phyloP scores from a whole-genome alignment of 2,888 invertebrate genomes.

The Coecobrya sp. region DNA sequence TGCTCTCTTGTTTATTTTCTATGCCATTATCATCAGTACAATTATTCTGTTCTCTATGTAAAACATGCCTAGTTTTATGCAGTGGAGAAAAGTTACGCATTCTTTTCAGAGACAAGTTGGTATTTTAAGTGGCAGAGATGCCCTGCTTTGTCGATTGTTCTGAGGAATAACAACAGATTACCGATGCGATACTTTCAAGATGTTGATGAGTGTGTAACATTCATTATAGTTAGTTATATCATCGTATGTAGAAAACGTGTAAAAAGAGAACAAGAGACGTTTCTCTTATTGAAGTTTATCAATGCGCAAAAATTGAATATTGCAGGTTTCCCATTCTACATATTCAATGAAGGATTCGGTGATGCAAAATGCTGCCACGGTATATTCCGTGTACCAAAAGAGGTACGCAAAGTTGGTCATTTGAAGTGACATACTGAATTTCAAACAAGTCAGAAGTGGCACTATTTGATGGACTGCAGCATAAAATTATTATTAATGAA shows the following conservation, averaged over 20 bases:
- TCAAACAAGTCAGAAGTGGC: too few relatives aligned
- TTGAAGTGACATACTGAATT: too few relatives aligned
- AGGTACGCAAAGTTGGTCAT: too few relatives aligned
- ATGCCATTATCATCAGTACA: slow-evolving; percentile 43
- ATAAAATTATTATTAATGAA: background rate
- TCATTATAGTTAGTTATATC: background rate
- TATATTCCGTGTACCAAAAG: too few relatives aligned
- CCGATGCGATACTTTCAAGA: background rate
- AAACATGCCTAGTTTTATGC: background rate
- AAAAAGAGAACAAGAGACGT: background rate
- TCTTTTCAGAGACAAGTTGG: background rate
- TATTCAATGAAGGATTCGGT: too few relatives aligned
- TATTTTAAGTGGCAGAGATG: slow-evolving; percentile 15
- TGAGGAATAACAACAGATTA: background rate
- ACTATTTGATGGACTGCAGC: background rate
- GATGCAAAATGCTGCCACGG: too few relatives aligned
- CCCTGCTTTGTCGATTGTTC: background rate
- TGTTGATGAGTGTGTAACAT: background rate
- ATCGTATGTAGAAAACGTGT: background rate
- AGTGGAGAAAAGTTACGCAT: background rate
- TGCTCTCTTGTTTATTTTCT: slow-evolving; percentile 43
- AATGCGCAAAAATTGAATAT: too few relatives aligned
- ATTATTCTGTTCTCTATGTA: background rate
- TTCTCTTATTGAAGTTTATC: background rate
- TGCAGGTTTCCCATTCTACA: too few relatives aligned